These are phyloP conservation scores for Leucophora obtusa DNA, from an alignment of 2,888 invertebrate species.

Conservation along the genomic window DNA sequence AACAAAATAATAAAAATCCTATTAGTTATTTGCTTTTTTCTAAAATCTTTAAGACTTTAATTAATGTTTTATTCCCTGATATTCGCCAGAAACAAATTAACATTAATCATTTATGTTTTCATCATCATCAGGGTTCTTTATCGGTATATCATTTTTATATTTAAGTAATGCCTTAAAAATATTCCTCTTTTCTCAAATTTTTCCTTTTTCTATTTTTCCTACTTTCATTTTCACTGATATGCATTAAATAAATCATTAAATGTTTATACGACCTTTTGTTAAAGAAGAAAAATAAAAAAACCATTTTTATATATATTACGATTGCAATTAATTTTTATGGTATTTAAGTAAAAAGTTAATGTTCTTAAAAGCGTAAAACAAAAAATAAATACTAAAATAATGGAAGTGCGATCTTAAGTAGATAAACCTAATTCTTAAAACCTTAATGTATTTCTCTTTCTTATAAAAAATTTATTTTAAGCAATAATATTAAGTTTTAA, in stretches of 20 bases:
- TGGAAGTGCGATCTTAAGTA: slow-evolving; percentile 2
- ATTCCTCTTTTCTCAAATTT: not conserved
- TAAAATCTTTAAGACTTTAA: slow-evolving; percentile 31
- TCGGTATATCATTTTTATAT: slow-evolving; percentile 34
- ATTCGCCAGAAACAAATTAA: slow-evolving; percentile 28
- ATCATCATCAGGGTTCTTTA: not conserved
- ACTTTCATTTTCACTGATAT: slow-evolving; percentile 34
- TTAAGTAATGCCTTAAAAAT: slow-evolving; percentile 24
- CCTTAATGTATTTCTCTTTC: no score
- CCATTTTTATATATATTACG: slow-evolving; percentile 45
- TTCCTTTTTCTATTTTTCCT: slow-evolving; percentile 12
- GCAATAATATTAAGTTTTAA: no score
- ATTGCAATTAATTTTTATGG: slow-evolving; percentile 60
- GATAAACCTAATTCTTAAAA: no score
- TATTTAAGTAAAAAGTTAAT: slow-evolving; percentile 21
- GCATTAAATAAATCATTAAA: slow-evolving; percentile 5
- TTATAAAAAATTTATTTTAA: no score
- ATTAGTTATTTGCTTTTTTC: slow-evolving; percentile 11
- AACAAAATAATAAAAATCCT: not conserved
- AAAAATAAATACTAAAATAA: slow-evolving; percentile 7
- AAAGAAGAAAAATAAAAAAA: not conserved
- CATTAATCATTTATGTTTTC: slow-evolving; percentile 58
- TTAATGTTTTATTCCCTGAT: slow-evolving; percentile 41
- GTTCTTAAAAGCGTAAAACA: not conserved
- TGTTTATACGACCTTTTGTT: not conserved